Evolutionary conservation across 2,888 invertebrate genomes (phyloP), one percentile per base, ranked within the genome.

Genomic region (Eupithecia inturbata): DNA sequence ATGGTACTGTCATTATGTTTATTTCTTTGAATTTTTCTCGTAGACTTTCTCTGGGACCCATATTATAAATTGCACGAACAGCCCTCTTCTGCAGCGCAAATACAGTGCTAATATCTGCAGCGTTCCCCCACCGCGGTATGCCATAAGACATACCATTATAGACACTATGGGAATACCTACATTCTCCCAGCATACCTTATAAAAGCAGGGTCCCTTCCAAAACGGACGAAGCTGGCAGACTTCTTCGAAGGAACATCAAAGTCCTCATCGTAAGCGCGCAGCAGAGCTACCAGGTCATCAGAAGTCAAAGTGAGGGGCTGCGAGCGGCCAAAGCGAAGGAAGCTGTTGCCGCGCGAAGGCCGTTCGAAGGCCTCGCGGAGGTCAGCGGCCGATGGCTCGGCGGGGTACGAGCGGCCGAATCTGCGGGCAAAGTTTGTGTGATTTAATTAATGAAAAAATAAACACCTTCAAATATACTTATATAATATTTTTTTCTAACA

Each of bases 191-290:
- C n/a, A n/a, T n/a, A n/a, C 66, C 66, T 66, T 41, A 95, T 91
- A 82, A 95, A 95, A 78, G 92, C 94, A 12, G 92, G 92, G 69
- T 92, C 90, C 0, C 95, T 87, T 5, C 94, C 95, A 1, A 94
- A 88, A 26, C 95, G 84, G 12, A 94, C 85, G 79, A 94, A 94
- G 70, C 87, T 89, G 3, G 92, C 81, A 0, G 87, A 91, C 57
- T 92, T 86, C 78, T 94, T 93, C 3, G 86, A 69, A 0, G 92
- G 88, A 0, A 77, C 80, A 4, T 92, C 92, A 70, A 89, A 88
- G 69, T 93, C 92, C 26, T 92, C 92, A 73, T 93, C 92, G 80
- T 92, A 94, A 19, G 87, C 84, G 72, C 85, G 86, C 7, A 94
- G 85, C 28, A 94, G 86, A 22, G 91, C 80, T 77, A 92, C 84